A percentile compares a stretch with the other conserved stretches of the same genome.
Evolutionary conservation across 2,888 invertebrate species (phyloP).

Genomic region (Elegia similella): DNA sequence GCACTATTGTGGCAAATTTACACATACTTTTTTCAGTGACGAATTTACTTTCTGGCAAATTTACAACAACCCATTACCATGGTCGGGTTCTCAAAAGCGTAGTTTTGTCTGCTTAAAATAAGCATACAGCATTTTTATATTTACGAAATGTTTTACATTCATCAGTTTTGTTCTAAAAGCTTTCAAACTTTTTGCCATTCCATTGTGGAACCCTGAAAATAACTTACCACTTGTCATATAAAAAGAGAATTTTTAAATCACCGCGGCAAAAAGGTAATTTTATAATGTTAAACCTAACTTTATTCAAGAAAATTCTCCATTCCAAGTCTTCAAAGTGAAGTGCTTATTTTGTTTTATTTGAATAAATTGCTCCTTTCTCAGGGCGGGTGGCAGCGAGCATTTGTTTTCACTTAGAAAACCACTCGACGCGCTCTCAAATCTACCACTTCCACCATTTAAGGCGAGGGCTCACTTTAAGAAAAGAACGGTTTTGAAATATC

Average conservation of each 20-base stretch:
- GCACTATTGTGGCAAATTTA: no score
- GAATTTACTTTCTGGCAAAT: no score
- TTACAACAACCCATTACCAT: no score
- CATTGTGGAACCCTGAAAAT: not conserved
- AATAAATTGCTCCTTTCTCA: constrained; percentile 51
- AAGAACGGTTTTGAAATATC: not conserved
- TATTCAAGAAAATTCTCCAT: constrained; percentile 22
- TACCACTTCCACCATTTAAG: constrained; percentile 34
- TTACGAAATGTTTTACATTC: no score
- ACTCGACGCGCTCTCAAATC: constrained; percentile 37
- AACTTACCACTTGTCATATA: not conserved
- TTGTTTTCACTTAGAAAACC: constrained; percentile 61
- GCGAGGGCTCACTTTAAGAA: constrained; percentile 29
- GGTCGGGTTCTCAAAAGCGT: no score
- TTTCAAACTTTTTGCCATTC: no score
- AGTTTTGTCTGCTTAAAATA: no score
- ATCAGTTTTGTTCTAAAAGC: no score
- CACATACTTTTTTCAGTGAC: no score
- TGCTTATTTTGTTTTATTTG: constrained; percentile 48
- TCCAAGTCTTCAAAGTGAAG: constrained; percentile 29
- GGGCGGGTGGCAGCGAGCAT: constrained; percentile 46
- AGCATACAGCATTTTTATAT: no score
- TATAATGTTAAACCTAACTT: constrained; percentile 19
- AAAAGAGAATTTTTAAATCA: constrained; percentile 4
- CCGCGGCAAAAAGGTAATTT: constrained; percentile 5